Evolutionary conservation across 2,113 vertebrate species (phyloP), one percentile per base, ranked within the genome.

Genomic region (Himantopus leucocephalus): DNA sequence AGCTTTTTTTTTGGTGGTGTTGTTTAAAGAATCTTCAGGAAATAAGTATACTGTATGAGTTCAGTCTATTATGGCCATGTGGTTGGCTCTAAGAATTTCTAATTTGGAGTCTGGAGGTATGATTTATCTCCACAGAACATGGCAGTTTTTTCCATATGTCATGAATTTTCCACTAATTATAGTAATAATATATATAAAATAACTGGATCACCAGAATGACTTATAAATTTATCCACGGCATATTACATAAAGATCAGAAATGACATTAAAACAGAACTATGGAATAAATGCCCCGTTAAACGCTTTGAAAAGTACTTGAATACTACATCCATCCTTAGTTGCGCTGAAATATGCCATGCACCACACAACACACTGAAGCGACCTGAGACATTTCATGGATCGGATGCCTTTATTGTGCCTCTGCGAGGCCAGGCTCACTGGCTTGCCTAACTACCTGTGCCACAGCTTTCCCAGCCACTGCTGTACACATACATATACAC

Each of bases 331-430:
- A 6, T 32, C 0, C 0, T 24, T 23, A 39, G n/a, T 22, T n/a
- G 37, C 0, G 2, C n/a, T 68, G 74, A 77, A 43, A 50, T 3
- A 9, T 1, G n/a, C 32, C 58, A 60, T 0, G 2, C 29, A 19
- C 15, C 14, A 5, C 37, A 8, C 18, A 71, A 22, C 27, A 17
- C 20, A 3, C 3, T 22, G 35, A 43, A 63, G 27, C 6, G 5
- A 47, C 26, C 7, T 0, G 20, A 84, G 52, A 26, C 8, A 3
- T 23, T 56, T 32, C 12, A 15, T 2, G 32, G 43, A 18, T 32
- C 7, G 34, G 52, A 47, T n/a, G 48, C 59, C 14, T 23, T 1
- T 14, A 6, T 3, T 12, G n/a, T 27, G 48, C 30, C 17, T 6
- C 0, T 1, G 12, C n/a, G 8, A 56, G 76, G 52, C 23, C 53